These are phyloP conservation scores for Lepisosteus oculatus DNA, from an alignment of 2,113 vertebrate genomes.

Conservation along the genomic window DNA sequence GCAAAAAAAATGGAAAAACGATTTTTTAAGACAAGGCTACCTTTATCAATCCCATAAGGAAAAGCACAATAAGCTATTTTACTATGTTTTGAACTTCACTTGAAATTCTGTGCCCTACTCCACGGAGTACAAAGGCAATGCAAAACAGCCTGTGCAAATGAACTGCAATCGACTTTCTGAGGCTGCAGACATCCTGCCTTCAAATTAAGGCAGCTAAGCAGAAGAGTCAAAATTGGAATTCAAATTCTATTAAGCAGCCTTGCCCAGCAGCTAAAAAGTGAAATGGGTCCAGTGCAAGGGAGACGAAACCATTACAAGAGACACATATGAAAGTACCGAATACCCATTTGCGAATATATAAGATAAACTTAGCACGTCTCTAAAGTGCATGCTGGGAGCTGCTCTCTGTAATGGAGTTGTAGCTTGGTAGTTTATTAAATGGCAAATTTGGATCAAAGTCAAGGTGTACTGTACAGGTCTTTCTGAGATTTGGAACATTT, in stretches of 20 bases:
- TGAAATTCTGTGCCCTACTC: constrained; percentile 51
- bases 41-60: constrained; percentile 30
- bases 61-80: constrained; percentile 30
- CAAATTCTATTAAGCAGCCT: constrained; percentile 66
- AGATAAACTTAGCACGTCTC: constrained; percentile 67
- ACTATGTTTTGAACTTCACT: constrained; percentile 37
- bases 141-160: constrained; percentile 52
- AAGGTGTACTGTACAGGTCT: constrained; percentile 16
- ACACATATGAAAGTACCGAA: constrained; percentile 58
- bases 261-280: constrained; percentile 66
- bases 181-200: constrained; percentile 55
- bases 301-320: constrained; percentile 57
- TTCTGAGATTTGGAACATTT: too few relatives aligned
- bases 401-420: constrained; percentile 52
- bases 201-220: constrained; percentile 66
- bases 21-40: constrained; percentile 22
- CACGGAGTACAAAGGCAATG: constrained; percentile 43
- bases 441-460: constrained; percentile 59
- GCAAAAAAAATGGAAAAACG: constrained; percentile 30
- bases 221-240: constrained; percentile 65
- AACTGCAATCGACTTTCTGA: constrained; percentile 52
- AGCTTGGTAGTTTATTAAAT: constrained; percentile 62
- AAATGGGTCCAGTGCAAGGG: constrained; percentile 58
- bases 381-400: constrained; percentile 40
- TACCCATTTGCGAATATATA: constrained; percentile 53